phyloP scores from a whole-genome alignment of 2,888 invertebrate species.

The Phyllotreta cruciferae region DNA sequence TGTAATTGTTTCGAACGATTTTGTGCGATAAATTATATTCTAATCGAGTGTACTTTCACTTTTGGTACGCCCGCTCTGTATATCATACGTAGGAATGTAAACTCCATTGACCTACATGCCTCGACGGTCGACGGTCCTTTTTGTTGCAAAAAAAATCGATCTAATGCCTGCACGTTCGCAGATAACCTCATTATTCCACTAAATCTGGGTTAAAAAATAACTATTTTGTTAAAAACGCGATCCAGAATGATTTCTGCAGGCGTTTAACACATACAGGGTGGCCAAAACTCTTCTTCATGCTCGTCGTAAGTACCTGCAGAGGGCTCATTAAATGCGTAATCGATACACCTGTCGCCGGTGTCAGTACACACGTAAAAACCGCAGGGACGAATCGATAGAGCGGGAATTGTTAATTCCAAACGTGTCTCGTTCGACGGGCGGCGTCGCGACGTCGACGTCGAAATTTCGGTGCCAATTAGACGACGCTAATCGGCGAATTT shows the following conservation, averaged over 20 bases:
- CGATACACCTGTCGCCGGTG: conserved; percentile 5
- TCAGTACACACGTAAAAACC: conserved; percentile 7
- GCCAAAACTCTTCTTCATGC: background rate
- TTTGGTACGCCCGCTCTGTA: conserved; percentile 6
- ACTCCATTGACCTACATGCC: conserved; percentile 24
- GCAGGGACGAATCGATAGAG: conserved; percentile 4
- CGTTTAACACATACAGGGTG: too few relatives aligned
- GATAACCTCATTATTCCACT: background rate
- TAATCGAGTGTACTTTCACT: conserved; percentile 22
- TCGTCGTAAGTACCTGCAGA: background rate
- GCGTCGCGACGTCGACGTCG: background rate
- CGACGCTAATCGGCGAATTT: too few relatives aligned
- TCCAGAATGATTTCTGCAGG: too few relatives aligned
- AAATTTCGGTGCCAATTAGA: background rate
- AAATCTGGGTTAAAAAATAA: conserved; percentile 1
- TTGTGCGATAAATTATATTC: conserved; percentile 8
- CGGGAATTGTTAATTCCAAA: conserved; percentile 1
- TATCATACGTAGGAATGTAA: conserved; percentile 19
- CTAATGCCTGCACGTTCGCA: conserved; percentile 1
- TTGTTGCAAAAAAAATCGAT: background rate
- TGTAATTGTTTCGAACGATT: background rate
- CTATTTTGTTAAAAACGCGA: conserved; percentile 2
- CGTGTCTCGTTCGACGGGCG: background rate
- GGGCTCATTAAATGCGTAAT: background rate
- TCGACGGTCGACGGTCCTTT: background rate